Percentiles rank a stretch among this genome's conserved stretches.
Conservation (phyloP, 2,888 invertebrate genomes). For the Thalpophila matura region DNA sequence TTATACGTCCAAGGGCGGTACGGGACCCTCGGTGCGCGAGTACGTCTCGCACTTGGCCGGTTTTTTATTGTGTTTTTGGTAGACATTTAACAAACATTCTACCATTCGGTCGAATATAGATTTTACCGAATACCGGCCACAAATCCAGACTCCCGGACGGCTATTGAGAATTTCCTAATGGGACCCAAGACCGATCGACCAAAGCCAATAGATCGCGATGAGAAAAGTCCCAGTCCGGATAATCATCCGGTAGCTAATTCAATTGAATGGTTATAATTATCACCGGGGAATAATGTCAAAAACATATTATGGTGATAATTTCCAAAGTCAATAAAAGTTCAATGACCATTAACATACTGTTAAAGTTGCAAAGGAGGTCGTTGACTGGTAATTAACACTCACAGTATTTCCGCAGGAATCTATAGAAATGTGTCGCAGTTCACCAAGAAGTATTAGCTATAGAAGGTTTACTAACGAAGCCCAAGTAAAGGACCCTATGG, state of each 20-base stretch:
- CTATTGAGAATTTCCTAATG: no score
- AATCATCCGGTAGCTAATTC: no score
- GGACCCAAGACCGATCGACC: no score
- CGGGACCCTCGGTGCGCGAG: no score
- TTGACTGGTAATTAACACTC: conserved; percentile 23
- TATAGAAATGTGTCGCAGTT: conserved; percentile 95
- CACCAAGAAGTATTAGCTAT: conserved; percentile 97
- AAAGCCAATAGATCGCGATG: no score
- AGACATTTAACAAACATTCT: no score
- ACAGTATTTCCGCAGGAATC: conserved; percentile 91
- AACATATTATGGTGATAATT: not conserved
- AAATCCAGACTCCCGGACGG: no score
- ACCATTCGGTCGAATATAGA: no score
- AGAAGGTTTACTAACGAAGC: conserved; percentile 93
- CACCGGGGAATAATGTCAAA: not conserved
- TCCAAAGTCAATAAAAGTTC: conserved; percentile 21
- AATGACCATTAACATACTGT: conserved; percentile 2
- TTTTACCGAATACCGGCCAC: not conserved
- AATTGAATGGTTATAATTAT: not conserved
- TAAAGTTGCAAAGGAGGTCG: not conserved
- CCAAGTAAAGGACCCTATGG: conserved; percentile 82
- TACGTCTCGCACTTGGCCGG: no score
- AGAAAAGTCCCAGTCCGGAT: no score
- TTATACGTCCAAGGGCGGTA: no score
- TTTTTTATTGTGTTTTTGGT: not conserved